Conservation (phyloP, 2,113 vertebrate genomes). For the Naja naja region DNA sequence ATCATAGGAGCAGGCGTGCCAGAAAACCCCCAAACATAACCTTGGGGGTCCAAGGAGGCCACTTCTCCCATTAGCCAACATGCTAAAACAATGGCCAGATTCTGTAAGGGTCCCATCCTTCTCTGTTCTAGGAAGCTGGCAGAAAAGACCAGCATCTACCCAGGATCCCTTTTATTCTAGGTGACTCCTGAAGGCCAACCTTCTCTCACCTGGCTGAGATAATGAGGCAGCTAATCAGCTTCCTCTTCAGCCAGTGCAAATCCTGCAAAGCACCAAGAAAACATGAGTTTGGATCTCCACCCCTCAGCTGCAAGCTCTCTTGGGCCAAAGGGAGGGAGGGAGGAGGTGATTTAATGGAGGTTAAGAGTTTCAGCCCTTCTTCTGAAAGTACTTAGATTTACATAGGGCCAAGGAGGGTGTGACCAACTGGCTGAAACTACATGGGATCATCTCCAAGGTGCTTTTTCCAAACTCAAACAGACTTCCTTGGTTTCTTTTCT, state of each 20-base stretch:
- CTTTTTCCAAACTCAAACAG: background rate
- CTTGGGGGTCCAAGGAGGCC: background rate
- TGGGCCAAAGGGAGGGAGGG: background rate
- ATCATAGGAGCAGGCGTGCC: background rate
- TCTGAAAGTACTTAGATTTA: background rate
- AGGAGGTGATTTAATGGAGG: background rate
- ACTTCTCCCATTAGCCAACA: background rate
- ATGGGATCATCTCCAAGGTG: background rate
- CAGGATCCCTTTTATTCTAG: conserved; percentile 23
- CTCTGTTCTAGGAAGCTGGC: background rate
- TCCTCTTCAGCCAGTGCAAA: background rate
- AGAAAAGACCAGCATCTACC: accelerated
- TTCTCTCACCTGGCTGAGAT: background rate
- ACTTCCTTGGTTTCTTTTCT: background rate
- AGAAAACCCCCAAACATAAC: background rate
- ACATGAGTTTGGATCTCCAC: too few relatives aligned
- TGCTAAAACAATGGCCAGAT: conserved; percentile 1
- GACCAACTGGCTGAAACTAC: background rate
- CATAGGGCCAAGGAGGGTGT: background rate
- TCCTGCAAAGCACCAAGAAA: background rate
- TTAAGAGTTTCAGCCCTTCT: background rate
- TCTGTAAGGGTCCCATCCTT: background rate
- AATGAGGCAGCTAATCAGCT: background rate
- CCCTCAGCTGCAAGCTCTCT: background rate
- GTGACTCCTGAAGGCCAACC: accelerated